Conservation (phyloP, 2,113 vertebrate species). For the Felis chaus region DNA sequence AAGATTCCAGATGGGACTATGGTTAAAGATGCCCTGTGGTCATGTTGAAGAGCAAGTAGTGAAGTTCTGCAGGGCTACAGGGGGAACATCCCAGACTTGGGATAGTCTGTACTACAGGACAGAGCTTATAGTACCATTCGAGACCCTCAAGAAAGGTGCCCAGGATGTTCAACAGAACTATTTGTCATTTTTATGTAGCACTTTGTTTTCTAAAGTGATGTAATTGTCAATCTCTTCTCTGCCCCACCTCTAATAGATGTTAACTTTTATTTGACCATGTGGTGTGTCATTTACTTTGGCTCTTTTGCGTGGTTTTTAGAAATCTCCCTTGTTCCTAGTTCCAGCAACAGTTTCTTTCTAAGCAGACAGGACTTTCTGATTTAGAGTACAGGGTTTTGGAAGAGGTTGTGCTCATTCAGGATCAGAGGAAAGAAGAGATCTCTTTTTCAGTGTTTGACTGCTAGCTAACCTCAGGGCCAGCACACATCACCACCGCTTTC, state of each 20-base stretch:
- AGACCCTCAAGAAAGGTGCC: neutral
- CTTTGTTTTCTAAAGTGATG: conserved; percentile 42
- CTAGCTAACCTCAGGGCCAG: neutral
- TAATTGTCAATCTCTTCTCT: conserved; percentile 12
- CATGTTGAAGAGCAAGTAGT: neutral
- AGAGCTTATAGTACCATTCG: neutral
- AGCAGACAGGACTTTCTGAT: conserved; percentile 44
- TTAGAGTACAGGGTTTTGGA: conserved; percentile 14
- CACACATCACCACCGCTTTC: neutral
- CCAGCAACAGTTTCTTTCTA: conserved; percentile 27
- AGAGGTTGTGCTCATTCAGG: conserved; percentile 39
- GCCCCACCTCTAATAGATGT: neutral
- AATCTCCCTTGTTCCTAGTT: conserved; percentile 59
- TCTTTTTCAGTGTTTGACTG: neutral
- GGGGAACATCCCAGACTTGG: neutral
- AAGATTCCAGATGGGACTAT: conserved; percentile 3
- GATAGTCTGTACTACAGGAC: neutral
- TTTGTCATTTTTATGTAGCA: conserved; percentile 18
- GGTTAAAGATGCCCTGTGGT: neutral
- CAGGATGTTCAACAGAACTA: neutral
- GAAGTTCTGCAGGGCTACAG: neutral
- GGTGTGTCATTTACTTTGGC: conserved; percentile 36
- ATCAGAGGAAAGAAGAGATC: neutral
- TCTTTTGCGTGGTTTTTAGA: conserved; percentile 54
- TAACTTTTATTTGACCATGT: conserved; percentile 55